Conservation (phyloP, 2,113 vertebrate genomes). For the Dromiciops gliroides region DNA sequence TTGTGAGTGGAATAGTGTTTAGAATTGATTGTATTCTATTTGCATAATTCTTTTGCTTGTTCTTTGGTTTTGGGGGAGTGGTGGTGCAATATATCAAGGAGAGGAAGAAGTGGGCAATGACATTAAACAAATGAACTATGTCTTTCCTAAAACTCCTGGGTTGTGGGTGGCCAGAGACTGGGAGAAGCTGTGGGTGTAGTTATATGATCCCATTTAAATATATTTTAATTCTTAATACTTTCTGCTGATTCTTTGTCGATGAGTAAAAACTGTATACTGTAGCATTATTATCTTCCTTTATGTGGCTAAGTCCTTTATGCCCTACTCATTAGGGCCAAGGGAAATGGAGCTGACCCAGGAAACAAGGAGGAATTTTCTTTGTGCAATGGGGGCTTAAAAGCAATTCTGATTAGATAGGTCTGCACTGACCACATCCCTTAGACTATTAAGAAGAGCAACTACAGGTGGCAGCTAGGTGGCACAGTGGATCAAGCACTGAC, state of each 20-base stretch:
- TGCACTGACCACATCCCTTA: neutral
- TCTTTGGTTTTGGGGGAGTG: neutral
- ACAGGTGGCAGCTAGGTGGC: no score
- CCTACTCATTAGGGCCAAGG: slow-evolving; percentile 4
- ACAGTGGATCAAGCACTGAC: no score
- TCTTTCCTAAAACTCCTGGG: neutral
- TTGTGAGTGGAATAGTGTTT: neutral
- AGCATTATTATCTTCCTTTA: neutral
- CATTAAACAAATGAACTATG: neutral
- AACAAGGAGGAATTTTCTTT: neutral
- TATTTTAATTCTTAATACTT: neutral
- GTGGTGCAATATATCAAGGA: neutral
- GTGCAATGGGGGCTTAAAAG: neutral
- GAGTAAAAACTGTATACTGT: neutral
- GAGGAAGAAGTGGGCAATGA: neutral
- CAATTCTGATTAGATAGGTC: neutral
- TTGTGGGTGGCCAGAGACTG: neutral
- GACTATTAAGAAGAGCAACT: neutral
- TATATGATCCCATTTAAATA: neutral
- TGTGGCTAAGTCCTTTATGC: no score
- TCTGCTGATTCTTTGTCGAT: neutral
- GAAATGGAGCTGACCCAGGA: neutral
- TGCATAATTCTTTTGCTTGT: neutral
- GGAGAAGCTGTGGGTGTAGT: neutral
- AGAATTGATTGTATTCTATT: neutral